phyloP scores from a whole-genome alignment of 2,113 vertebrate genomes.

The Ginglymostoma cirratum region DNA sequence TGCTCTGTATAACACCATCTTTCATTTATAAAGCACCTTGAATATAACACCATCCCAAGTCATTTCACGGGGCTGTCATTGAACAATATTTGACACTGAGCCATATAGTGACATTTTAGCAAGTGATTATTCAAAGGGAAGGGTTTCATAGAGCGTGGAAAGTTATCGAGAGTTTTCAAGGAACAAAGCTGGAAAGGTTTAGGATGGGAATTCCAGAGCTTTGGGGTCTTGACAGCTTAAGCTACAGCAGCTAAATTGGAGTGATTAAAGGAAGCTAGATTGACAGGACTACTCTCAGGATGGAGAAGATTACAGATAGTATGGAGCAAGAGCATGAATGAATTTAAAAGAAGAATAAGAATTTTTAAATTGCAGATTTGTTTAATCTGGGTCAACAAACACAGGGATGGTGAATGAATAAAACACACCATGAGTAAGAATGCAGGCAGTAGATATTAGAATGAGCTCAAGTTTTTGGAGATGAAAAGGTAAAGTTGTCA shows the following conservation, averaged over 20 bases:
- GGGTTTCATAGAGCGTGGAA: too few relatives aligned
- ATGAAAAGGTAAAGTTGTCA: too few relatives aligned
- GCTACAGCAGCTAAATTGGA: neutral
- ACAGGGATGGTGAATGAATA: too few relatives aligned
- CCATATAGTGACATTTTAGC: too few relatives aligned
- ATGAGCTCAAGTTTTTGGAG: too few relatives aligned
- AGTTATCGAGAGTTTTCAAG: neutral
- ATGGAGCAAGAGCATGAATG: neutral
- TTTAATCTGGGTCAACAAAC: too few relatives aligned
- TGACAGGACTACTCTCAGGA: neutral
- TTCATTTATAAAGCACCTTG: neutral
- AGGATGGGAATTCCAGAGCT: neutral
- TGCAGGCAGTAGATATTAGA: too few relatives aligned
- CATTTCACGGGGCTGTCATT: neutral
- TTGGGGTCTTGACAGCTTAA: neutral
- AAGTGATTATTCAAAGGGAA: too few relatives aligned
- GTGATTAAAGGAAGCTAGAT: neutral
- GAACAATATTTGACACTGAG: neutral
- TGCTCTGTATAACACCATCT: neutral
- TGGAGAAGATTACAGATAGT: neutral
- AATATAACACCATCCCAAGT: neutral
- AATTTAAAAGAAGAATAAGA: neutral
- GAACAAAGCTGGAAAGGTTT: neutral
- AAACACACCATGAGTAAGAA: too few relatives aligned
- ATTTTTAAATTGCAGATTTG: neutral